Percentiles rank a stretch among this genome's conserved stretches.
phyloP scores from a whole-genome alignment of 2,113 vertebrate species.

The Rhodinocichla rosea region DNA sequence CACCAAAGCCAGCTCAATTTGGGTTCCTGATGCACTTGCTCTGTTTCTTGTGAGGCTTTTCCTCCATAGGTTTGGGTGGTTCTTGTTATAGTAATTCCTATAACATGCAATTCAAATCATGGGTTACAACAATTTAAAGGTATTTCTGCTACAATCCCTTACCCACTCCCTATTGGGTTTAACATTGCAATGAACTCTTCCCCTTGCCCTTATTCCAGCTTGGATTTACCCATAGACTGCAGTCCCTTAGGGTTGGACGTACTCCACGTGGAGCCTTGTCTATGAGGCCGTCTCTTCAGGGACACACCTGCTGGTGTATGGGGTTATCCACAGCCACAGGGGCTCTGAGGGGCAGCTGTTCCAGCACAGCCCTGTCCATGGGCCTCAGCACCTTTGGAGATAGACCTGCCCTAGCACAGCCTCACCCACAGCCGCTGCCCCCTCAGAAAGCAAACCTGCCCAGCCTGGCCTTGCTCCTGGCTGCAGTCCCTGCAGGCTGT shows the following conservation, averaged over 20 bases:
- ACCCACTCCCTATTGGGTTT: rapidly evolving
- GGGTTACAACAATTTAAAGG: background rate
- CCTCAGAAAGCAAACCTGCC: background rate
- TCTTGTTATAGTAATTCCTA: background rate
- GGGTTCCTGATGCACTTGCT: background rate
- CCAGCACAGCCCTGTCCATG: background rate
- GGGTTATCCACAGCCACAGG: background rate
- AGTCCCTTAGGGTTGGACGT: background rate
- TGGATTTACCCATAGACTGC: background rate
- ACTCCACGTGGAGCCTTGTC: background rate
- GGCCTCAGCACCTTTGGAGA: rapidly evolving
- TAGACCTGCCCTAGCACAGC: background rate
- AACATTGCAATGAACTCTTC: background rate
- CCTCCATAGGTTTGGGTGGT: background rate
- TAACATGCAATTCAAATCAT: background rate
- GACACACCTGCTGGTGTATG: background rate
- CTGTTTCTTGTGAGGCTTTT: background rate
- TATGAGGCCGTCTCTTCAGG: background rate
- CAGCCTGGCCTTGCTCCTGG: background rate
- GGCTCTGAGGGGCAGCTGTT: background rate
- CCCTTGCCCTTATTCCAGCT: background rate
- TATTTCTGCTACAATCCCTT: background rate
- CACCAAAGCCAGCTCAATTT: background rate
- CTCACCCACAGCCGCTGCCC: background rate
- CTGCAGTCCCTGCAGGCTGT: background rate